Percentiles rank a stretch among this genome's conserved stretches.
Evolutionary conservation across 2,888 invertebrate genomes (phyloP).

Genomic region (Nipponacmea schrenckii): DNA sequence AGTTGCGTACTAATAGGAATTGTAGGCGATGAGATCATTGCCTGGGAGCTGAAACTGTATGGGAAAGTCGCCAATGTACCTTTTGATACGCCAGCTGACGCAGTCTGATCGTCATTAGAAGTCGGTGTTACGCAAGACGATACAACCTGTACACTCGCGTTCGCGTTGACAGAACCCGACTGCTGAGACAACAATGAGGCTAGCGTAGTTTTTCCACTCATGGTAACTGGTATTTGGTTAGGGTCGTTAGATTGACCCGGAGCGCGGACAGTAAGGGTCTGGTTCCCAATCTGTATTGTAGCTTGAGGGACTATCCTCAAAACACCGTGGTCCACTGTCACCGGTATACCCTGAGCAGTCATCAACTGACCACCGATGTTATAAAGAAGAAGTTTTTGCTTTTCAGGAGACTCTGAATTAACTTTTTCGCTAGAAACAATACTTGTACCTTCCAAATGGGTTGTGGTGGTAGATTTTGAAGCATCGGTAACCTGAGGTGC

Average conservation of each 20-base stretch:
- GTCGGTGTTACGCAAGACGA: too few relatives aligned
- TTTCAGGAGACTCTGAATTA: background rate
- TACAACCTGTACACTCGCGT: too few relatives aligned
- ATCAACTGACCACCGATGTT: constrained; percentile 58
- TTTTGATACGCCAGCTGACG: too few relatives aligned
- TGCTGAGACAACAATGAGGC: too few relatives aligned
- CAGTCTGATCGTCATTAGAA: too few relatives aligned
- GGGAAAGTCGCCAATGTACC: too few relatives aligned
- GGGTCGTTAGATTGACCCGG: constrained; percentile 22
- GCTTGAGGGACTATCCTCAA: constrained; percentile 45
- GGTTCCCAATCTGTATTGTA: constrained; percentile 42
- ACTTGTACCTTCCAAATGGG: background rate
- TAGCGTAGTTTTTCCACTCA: background rate
- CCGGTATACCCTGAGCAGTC: constrained; percentile 56
- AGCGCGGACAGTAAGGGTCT: constrained; percentile 34
- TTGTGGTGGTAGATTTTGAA: background rate
- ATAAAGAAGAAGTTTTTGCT: constrained; percentile 44
- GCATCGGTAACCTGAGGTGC: background rate
- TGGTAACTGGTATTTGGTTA: background rate
- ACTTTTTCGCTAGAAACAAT: background rate
- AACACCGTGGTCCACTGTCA: constrained; percentile 51
- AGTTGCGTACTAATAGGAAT: too few relatives aligned
- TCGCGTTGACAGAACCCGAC: too few relatives aligned
- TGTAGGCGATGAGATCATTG: too few relatives aligned
- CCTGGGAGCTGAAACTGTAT: too few relatives aligned